Conservation (phyloP, 1,140 invertebrate genomes). For the Nixonia krombeini region DNA sequence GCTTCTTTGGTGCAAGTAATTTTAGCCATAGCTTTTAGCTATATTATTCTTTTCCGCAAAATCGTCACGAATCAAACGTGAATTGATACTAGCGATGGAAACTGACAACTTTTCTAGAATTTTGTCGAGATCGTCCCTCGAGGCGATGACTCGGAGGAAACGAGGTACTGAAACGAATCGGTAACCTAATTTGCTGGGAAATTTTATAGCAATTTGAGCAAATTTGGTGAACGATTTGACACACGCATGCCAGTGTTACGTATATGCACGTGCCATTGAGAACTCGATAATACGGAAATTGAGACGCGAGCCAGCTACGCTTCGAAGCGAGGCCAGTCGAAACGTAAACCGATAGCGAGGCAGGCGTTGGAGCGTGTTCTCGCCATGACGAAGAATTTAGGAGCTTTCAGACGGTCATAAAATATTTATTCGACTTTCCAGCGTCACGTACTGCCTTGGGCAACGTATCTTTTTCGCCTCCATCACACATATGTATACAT, state of each 20-base stretch:
- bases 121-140: conserved; percentile 13
- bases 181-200: conserved; percentile 17
- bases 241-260: conserved; percentile 4
- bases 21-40: neutral
- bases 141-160: conserved; percentile 8
- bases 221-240: conserved; percentile 22
- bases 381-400: conserved; percentile 42
- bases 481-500: conserved; percentile 12
- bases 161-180: conserved; percentile 15
- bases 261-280: conserved; percentile 2
- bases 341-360: conserved; percentile 11
- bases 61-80: conserved; percentile 22
- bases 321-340: conserved; percentile 18
- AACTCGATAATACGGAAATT: conserved; percentile 27
- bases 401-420: conserved; percentile 43
- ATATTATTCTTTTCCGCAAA: too few species aligned
- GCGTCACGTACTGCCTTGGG: conserved; percentile 26
- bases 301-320: conserved; percentile 20
- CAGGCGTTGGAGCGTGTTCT: conserved; percentile 21
- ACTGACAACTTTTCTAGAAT: conserved; percentile 20
- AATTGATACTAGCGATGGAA: conserved; percentile 29
- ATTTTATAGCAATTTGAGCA: conserved; percentile 16
- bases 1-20: conserved; percentile 2
- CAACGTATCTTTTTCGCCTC: conserved; percentile 18
- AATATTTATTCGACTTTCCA: conserved; percentile 41